Percentiles rank a stretch among this genome's conserved stretches.
phyloP scores from a whole-genome alignment of 1,140 invertebrate species.

The Drosophila takahashii region DNA sequence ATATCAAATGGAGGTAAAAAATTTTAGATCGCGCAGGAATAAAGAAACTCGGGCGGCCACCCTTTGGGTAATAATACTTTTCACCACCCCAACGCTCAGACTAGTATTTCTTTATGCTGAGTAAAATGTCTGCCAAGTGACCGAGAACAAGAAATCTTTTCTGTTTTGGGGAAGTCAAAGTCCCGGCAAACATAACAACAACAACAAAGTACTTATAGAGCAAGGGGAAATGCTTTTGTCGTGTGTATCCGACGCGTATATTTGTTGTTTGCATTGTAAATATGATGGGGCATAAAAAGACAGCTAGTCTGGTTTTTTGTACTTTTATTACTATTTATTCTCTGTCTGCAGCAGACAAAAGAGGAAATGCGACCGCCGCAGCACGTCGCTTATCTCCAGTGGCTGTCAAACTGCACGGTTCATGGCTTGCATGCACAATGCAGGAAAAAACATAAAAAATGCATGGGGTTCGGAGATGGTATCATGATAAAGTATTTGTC shows the following conservation, averaged over 20 bases:
- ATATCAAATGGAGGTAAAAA: too few species aligned
- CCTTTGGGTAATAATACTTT: neutral
- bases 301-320: constrained; percentile 49
- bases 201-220: neutral
- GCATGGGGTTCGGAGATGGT: constrained; percentile 9
- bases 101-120: constrained; percentile 11
- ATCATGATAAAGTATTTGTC: constrained; percentile 22
- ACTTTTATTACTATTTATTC: constrained; percentile 52
- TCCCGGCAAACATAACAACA: constrained; percentile 38
- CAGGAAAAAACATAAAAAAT: constrained; percentile 17
- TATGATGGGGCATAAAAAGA: constrained; percentile 51
- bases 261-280: constrained; percentile 52
- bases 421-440: constrained; percentile 61
- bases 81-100: neutral
- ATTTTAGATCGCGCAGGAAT: too few species aligned
- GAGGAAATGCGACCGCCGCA: constrained; percentile 51
- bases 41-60: too few species aligned
- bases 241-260: constrained; percentile 34
- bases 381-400: constrained; percentile 58
- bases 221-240: constrained; percentile 33
- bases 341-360: constrained; percentile 33
- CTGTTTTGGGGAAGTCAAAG: constrained; percentile 45
- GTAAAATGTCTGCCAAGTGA: constrained; percentile 33
- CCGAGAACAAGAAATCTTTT: constrained; percentile 44
- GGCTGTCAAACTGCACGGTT: constrained; percentile 53